Evolutionary conservation across 1,140 invertebrate species (phyloP).

Genomic region (Oryzaephilus surinamensis): DNA sequence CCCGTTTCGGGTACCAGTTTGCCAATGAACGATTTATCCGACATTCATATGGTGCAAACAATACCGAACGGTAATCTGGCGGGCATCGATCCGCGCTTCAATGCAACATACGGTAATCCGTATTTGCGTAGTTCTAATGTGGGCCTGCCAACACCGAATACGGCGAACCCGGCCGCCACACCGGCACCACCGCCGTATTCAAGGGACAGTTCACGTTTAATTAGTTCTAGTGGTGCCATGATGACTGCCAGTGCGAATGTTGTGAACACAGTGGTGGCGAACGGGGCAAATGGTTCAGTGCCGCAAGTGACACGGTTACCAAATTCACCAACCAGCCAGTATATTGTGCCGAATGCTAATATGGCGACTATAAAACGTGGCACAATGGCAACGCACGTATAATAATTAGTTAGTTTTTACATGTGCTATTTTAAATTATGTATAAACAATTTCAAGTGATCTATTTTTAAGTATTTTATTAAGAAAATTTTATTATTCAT

Average conservation of each 20-base stretch:
- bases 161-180: constrained; percentile 64
- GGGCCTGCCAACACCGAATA: constrained; percentile 41
- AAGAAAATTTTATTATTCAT: too few species aligned
- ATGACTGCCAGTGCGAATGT: constrained; percentile 32
- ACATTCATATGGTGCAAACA: constrained; percentile 37
- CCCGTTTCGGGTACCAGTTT: constrained; percentile 22
- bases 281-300: constrained; percentile 38
- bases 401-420: constrained; percentile 23
- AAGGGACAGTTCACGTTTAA: constrained; percentile 29
- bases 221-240: constrained; percentile 22
- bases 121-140: constrained; percentile 56
- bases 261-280: constrained; percentile 28
- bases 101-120: constrained; percentile 80
- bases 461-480: too few species aligned
- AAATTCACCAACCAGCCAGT: constrained; percentile 41
- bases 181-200: constrained; percentile 65
- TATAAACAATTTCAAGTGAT: neutral
- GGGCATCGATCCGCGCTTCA: constrained; percentile 72
- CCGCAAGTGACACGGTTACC: constrained; percentile 40
- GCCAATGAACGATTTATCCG: constrained; percentile 30
- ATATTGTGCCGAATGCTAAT: constrained; percentile 36
- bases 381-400: constrained; percentile 51
- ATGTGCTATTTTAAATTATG: neutral
- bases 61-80: constrained; percentile 40
- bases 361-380: constrained; percentile 45